phyloP scores from a whole-genome alignment of 2,797 vertebrate species.

The Loriculus beryllinus region DNA sequence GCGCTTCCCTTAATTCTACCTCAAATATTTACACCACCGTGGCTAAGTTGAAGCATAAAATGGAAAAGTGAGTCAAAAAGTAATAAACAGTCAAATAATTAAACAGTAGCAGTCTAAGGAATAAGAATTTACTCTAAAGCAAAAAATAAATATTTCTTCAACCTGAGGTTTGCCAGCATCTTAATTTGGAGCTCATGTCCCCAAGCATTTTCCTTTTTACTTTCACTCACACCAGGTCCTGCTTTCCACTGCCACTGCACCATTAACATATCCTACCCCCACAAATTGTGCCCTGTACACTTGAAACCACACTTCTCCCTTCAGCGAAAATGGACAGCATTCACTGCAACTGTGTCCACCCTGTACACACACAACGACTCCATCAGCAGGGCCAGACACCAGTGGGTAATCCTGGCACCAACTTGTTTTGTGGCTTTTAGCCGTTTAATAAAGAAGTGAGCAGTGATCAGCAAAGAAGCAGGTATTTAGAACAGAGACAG shows the following conservation, averaged over 20 bases:
- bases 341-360: background rate
- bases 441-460: background rate
- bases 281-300: slow-evolving; percentile 14
- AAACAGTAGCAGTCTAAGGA: slow-evolving; percentile 54
- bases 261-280: background rate
- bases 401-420: slow-evolving; percentile 49
- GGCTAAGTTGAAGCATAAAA: slow-evolving; percentile 33
- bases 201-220: background rate
- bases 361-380: background rate
- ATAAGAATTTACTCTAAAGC: slow-evolving; percentile 48
- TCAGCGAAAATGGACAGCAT: slow-evolving; percentile 13
- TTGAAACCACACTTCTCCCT: slow-evolving; percentile 16
- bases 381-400: slow-evolving; percentile 27
- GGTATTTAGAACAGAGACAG: background rate
- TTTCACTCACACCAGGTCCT: background rate
- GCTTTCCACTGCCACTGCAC: background rate
- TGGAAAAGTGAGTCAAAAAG: slow-evolving; percentile 36
- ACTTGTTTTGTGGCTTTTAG: slow-evolving; percentile 13
- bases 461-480: slow-evolving; percentile 15
- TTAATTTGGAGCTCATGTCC: slow-evolving; percentile 38
- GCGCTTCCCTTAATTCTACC: slow-evolving; percentile 44
- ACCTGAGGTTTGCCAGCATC: slow-evolving; percentile 43
- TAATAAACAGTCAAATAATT: slow-evolving; percentile 58
- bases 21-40: slow-evolving; percentile 61
- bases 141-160: slow-evolving; percentile 62